Evolutionary conservation across 2,113 vertebrate genomes (phyloP).

Genomic region (Excalfactoria chinensis): DNA sequence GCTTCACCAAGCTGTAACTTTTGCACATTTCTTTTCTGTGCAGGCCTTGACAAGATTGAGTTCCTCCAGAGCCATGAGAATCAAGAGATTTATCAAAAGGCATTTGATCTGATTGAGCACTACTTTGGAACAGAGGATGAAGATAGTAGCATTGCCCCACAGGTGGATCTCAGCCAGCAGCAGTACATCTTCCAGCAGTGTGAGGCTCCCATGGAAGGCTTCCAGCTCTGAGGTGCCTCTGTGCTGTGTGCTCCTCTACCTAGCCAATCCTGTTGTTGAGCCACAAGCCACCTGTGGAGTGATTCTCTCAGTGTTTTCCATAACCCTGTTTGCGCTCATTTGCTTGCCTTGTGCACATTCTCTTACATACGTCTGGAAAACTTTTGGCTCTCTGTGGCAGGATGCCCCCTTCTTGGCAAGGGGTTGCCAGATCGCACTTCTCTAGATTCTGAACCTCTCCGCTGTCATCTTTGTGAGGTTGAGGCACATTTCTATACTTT

Average conservation of each 20-base stretch:
- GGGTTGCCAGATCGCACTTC: constrained; percentile 71
- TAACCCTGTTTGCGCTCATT: constrained; percentile 84
- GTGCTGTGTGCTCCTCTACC: constrained; percentile 66
- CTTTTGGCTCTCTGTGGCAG: constrained; percentile 80
- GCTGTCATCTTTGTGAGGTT: constrained; percentile 63
- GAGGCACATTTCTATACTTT: constrained; percentile 72
- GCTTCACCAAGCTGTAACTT: neutral
- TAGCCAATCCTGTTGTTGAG: constrained; percentile 78
- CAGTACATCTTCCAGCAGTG: constrained; percentile 99
- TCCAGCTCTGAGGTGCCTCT: constrained; percentile 91
- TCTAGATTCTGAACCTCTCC: constrained; percentile 77
- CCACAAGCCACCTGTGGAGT: constrained; percentile 80
- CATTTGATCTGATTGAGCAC: constrained; percentile 97
- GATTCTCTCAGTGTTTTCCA: constrained; percentile 82
- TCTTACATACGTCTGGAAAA: constrained; percentile 84
- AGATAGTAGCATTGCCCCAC: constrained; percentile 91
- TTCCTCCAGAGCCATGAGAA: constrained; percentile 98
- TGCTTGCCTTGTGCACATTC: constrained; percentile 84
- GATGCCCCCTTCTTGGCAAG: constrained; percentile 75
- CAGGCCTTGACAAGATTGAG: constrained; percentile 97
- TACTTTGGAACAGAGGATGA: constrained; percentile 97
- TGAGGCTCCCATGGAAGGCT: constrained; percentile 97
- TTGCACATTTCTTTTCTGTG: constrained; percentile 1
- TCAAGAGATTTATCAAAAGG: constrained; percentile 99
- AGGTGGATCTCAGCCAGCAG: constrained; percentile 96